A percentile compares a stretch with the other conserved stretches of the same genome.
These are phyloP conservation scores for Ceratina calcarata DNA, from an alignment of 1,140 invertebrate species.

Conservation along the genomic window DNA sequence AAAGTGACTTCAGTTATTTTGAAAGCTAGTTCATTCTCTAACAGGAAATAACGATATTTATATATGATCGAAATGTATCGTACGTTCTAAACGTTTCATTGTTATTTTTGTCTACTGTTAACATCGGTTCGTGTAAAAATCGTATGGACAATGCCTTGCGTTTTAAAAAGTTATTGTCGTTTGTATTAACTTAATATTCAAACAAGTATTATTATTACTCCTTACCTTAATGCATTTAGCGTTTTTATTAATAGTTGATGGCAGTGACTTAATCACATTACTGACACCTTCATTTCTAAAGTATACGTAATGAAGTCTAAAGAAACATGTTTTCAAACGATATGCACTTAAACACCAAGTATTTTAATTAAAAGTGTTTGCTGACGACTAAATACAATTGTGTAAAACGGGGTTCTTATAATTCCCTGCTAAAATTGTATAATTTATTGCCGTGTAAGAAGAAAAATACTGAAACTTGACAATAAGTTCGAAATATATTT, in stretches of 20 bases:
- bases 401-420: constrained; percentile 1
- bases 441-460: constrained; percentile 16
- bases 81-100: constrained; percentile 19
- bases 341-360: constrained; percentile 24
- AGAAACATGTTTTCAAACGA: constrained; percentile 17
- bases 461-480: constrained; percentile 34
- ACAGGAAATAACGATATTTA: constrained; percentile 6
- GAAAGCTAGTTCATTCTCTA: constrained; percentile 10
- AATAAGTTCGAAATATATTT: constrained; percentile 39
- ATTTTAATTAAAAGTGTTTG: constrained; percentile 40
- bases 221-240: constrained; percentile 30
- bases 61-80: constrained; percentile 27
- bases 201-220: constrained; percentile 39
- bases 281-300: constrained; percentile 19
- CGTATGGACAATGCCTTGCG: not conserved
- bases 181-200: constrained; percentile 42
- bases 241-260: constrained; percentile 36
- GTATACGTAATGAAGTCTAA: constrained; percentile 37
- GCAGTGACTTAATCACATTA: constrained; percentile 46
- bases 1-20: not conserved
- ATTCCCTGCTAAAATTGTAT: not conserved
- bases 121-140: not conserved
- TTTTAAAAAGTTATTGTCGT: constrained; percentile 18
- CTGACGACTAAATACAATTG: not conserved
- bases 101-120: constrained; percentile 8